These are phyloP conservation scores for Coptotermes formosanus DNA, from an alignment of 1,140 invertebrate genomes.

Conservation along the genomic window DNA sequence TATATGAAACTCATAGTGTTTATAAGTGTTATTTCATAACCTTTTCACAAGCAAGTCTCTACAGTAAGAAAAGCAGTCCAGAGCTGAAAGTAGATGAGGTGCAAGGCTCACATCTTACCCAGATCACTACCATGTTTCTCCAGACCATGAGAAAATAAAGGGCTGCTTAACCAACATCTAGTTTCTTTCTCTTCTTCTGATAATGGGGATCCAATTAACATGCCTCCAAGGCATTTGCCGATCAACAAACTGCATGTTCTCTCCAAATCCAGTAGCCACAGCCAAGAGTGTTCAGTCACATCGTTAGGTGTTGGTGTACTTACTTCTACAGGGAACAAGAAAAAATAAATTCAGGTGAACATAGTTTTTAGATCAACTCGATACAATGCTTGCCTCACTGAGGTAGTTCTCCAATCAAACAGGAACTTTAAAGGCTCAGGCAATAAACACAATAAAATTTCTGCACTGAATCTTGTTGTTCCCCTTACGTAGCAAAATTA, in stretches of 20 bases:
- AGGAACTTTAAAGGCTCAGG: no score
- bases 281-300: slow-evolving; percentile 52
- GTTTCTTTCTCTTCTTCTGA: slow-evolving; percentile 51
- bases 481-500: no score
- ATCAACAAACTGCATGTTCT: slow-evolving; percentile 59
- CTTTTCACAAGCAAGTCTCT: no score
- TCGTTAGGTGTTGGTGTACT: slow-evolving; percentile 50
- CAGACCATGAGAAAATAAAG: slow-evolving; percentile 57
- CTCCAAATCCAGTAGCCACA: slow-evolving; percentile 64
- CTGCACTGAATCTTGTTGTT: no score
- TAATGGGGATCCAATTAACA: slow-evolving; percentile 53
- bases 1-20: no score
- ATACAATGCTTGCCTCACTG: no score
- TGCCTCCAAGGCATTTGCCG: slow-evolving; percentile 59
- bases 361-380: no score
- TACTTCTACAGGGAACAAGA: slow-evolving; percentile 41
- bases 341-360: neutral
- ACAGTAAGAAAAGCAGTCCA: no score
- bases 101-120: slow-evolving; percentile 34
- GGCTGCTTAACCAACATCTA: slow-evolving; percentile 53
- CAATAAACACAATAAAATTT: no score
- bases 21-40: no score
- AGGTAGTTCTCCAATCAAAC: no score
- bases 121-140: slow-evolving; percentile 39
- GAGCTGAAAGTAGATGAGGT: no score